Base-by-base conservation (phyloP, 1,140 invertebrate species). In the honey bee (Apis mellifera) region DNA sequence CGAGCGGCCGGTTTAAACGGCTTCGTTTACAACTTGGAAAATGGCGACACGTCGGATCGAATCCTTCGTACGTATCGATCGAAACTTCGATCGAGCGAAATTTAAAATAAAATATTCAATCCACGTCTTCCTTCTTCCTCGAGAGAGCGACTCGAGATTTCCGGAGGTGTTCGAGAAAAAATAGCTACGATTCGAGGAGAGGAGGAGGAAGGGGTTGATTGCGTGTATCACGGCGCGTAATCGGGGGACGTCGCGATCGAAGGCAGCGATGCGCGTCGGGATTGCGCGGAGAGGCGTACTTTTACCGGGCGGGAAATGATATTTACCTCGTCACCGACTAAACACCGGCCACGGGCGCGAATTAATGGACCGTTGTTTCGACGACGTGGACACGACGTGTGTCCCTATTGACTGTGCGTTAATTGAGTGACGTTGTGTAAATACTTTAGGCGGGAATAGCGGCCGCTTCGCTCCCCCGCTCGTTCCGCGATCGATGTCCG, bases 291-390 rank as follows among this genome's bases (percentile, higher is more conserved):
- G 68, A 75, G 32, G 21, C 65, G 80, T 50, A 83, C 77, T 84
- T 84, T 86, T 86, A 42, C 32, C 82, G 55, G 48, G 23, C 60
- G 55, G 81, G 69, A 77, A 83, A 90, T 90, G 87, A 91, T 91
- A 91, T 92, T 93, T 92, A 92, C 89, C 89, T 26, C 86, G 81
- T 88, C 82, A 81, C 68, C 88, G 85, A 81, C 90, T 89, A 92
- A 92, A 92, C 89, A 90, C 76, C 85, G 81, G 9, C 73, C 71
- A 84, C 32, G 82, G 84, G 83, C 84, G 86, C 88, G 88, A 89
- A 92, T 92, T 92, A 92, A 93, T 92, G 91, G 91, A 76, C 86
- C 90, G 90, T 91, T 92, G 91, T 92, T 91, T 92, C 87, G 89
- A 82, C 82, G 86, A 87, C 82, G 79, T 66, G 86, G 82, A 89